Evolutionary conservation across 2,113 vertebrate species (phyloP).

Genomic region (Tachycineta bicolor): DNA sequence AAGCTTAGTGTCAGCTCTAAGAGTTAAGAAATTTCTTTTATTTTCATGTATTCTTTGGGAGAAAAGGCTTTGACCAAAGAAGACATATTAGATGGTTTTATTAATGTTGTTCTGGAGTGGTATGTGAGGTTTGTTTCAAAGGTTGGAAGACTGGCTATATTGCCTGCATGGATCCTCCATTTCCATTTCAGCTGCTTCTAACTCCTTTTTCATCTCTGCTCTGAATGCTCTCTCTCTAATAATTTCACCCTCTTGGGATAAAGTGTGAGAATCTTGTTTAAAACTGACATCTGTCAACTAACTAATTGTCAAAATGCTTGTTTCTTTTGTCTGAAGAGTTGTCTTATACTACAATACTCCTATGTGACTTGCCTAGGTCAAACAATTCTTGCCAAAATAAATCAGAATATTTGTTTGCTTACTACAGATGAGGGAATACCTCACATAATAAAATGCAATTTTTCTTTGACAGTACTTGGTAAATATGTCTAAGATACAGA

Average conservation of each 20-base stretch:
- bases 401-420: background rate
- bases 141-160: background rate
- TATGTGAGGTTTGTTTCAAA: background rate
- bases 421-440: background rate
- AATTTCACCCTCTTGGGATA: background rate
- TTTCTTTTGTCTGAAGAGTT: background rate
- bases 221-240: background rate
- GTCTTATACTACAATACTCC: background rate
- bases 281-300: background rate
- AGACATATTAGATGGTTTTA: background rate
- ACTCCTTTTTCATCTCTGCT: background rate
- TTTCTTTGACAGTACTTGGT: background rate
- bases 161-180: background rate
- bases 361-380: background rate
- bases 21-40: background rate
- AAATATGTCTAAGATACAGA: background rate
- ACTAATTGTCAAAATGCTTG: background rate
- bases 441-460: background rate
- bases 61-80: background rate
- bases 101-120: background rate
- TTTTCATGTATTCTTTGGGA: background rate
- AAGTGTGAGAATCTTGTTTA: background rate
- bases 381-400: background rate
- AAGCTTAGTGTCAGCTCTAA: background rate
- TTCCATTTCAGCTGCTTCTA: background rate